Conservation (phyloP, 2,797 vertebrate species). For the Manis javanica region DNA sequence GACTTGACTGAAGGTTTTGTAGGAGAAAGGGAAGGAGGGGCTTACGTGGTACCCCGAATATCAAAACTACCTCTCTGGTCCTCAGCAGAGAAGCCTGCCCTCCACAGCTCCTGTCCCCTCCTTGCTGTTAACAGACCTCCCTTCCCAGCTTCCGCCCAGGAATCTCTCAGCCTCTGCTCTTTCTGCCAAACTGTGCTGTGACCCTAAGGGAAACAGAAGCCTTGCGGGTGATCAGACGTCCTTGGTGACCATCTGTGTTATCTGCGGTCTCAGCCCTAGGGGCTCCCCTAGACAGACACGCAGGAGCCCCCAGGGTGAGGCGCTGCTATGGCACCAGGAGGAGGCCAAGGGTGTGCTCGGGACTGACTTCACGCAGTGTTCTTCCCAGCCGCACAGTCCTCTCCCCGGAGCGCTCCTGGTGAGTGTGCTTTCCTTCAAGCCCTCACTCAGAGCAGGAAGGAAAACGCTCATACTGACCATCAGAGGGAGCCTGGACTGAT, state of each 20-base stretch:
- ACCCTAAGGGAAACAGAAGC: background rate
- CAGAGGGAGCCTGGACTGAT: background rate
- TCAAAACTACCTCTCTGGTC: background rate
- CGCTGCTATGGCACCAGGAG: background rate
- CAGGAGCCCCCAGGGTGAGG: background rate
- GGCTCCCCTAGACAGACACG: background rate
- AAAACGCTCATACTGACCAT: background rate
- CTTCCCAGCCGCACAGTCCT: background rate
- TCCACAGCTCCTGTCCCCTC: too few species aligned
- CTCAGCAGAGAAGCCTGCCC: background rate
- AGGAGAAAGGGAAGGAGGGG: background rate
- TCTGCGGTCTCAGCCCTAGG: background rate
- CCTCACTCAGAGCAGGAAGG: background rate
- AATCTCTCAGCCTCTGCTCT: background rate
- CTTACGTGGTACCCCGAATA: rapidly evolving
- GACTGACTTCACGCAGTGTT: rapidly evolving
- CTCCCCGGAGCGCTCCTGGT: background rate
- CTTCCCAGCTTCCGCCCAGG: background rate
- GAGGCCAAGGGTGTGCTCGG: background rate
- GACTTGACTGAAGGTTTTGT: background rate
- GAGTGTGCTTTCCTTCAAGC: background rate
- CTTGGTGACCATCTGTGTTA: background rate
- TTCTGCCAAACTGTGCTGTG: background rate
- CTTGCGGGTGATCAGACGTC: background rate
- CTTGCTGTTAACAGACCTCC: background rate